Base-by-base conservation (phyloP, 2,113 vertebrate genomes). In the Tetrao urogallus region DNA sequence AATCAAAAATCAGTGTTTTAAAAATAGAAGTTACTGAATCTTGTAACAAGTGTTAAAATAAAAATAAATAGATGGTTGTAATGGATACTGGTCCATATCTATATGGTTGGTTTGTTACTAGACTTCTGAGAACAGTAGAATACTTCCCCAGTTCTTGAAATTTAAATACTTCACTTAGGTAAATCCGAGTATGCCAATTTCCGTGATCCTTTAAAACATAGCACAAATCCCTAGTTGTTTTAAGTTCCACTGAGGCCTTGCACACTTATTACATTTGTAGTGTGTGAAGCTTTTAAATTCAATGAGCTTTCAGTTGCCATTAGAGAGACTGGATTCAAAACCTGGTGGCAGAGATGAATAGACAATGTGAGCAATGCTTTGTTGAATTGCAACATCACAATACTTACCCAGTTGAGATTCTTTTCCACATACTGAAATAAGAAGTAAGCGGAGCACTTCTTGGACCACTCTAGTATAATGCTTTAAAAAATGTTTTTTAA, bases 271-370 rank as follows among this genome's bases (percentile, higher is more conserved):
- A 86, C 50, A 56, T 63, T 87, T 75, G 81, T 69, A 43, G 65
- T 30, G 13, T 52, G 42, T 88, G 72, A 91, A 91, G 80, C 21
- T 94, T 97, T 96, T 85, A 89, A 75, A 81, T 94, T 96, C 54
- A 75, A 67, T 85, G 87, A 92, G 57, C 60, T 92, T 95, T 96
- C 88, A 86, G 91, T 88, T 92, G 73, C 86, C 10, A 3, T 75
- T 85, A 83, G 83, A 82, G 94, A 91, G 75, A 71, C 64, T 85
- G 61, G 76, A 60, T 94, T 95, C 67, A 88, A 93, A 96, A 73
- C 61, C 81, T 94, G 95, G 91, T 85, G 92, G 93, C 86, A 93
- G 87, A 94, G 90, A 94, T 97, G 86, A 93, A 91, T 85, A 86
- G 82, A 92, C 76, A 90, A 64, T 85, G 52, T 71, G 73, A 93